Evolutionary conservation across 2,113 vertebrate species (phyloP).

Genomic region (Lethenteron camtschaticum): DNA sequence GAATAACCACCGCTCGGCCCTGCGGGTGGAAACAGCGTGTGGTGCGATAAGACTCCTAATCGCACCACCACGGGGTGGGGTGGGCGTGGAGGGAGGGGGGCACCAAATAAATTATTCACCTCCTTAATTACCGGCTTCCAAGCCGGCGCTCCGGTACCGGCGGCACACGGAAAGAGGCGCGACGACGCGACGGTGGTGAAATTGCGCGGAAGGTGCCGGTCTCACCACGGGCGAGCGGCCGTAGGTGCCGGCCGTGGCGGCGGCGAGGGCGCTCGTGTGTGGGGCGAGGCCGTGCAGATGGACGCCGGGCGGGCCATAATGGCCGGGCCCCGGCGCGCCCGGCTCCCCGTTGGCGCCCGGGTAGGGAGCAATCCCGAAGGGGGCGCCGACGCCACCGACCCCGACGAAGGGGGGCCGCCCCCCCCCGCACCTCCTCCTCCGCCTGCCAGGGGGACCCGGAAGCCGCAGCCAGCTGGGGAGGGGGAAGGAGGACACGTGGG

Average conservation of each 20-base stretch:
- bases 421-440: too few relatives aligned
- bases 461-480: too few relatives aligned
- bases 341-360: slow-evolving; percentile 72
- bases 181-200: too few relatives aligned
- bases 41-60: slow-evolving; percentile 11
- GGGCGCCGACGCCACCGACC: slow-evolving; percentile 15
- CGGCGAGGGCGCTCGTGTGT: slow-evolving; percentile 52
- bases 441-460: too few relatives aligned
- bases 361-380: slow-evolving; percentile 85
- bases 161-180: too few relatives aligned
- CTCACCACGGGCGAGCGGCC: slow-evolving; percentile 72
- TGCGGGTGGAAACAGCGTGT: slow-evolving; percentile 11
- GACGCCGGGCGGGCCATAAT: slow-evolving; percentile 37
- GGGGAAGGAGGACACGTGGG: too few relatives aligned
- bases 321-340: slow-evolving; percentile 26
- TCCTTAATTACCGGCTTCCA: slow-evolving; percentile 8
- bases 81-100: not conserved
- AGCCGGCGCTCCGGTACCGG: not conserved
- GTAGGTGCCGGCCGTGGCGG: slow-evolving; percentile 44
- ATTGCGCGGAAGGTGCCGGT: slow-evolving; percentile 8
- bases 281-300: slow-evolving; percentile 59
- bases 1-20: slow-evolving; percentile 16
- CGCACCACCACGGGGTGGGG: slow-evolving; percentile 13
- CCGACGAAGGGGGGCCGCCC: too few relatives aligned
- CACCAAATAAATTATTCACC: not conserved